Conservation (phyloP, 64 coral and sea anemone species). For the Hydrozoanthus tunicans region DNA sequence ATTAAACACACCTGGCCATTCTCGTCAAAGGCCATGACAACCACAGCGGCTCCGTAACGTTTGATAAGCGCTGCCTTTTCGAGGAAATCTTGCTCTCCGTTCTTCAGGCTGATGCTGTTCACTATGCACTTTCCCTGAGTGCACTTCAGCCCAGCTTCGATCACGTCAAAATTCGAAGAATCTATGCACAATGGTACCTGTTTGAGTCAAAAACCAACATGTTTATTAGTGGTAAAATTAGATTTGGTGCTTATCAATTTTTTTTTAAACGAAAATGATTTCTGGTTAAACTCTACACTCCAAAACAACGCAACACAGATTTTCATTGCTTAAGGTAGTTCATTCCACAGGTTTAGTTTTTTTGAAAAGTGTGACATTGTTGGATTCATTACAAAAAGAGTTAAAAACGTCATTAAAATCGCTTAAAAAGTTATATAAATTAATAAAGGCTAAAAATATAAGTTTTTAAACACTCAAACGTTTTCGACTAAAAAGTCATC, state of each 20-base stretch:
- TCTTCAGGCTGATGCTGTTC: constrained; percentile 98
- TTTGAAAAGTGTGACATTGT: too few species aligned
- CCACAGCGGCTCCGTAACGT: constrained; percentile 89
- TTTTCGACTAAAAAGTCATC: too few species aligned
- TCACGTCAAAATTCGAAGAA: constrained; percentile 97
- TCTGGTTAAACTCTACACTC: too few species aligned
- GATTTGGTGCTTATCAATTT: background rate
- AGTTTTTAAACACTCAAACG: too few species aligned
- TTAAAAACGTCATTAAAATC: too few species aligned
- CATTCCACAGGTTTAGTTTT: too few species aligned
- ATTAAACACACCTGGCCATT: constrained; percentile 72
- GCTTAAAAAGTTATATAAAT: too few species aligned
- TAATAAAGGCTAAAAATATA: too few species aligned
- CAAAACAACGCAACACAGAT: too few species aligned
- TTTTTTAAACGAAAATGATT: background rate
- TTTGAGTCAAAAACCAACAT: background rate
- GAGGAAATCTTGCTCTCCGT: constrained; percentile 89
- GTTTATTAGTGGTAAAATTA: too few species aligned
- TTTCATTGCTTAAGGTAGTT: too few species aligned
- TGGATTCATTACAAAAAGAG: too few species aligned
- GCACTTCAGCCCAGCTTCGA: constrained; percentile 95
- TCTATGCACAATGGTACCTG: constrained; percentile 99
- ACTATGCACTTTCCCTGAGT: constrained; percentile 99
- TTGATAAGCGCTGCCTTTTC: constrained; percentile 92
- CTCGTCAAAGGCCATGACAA: constrained; percentile 99